These are phyloP conservation scores for Scolanthus callimorphus DNA, from an alignment of 92 coral and sea anemone species.

Conservation along the genomic window DNA sequence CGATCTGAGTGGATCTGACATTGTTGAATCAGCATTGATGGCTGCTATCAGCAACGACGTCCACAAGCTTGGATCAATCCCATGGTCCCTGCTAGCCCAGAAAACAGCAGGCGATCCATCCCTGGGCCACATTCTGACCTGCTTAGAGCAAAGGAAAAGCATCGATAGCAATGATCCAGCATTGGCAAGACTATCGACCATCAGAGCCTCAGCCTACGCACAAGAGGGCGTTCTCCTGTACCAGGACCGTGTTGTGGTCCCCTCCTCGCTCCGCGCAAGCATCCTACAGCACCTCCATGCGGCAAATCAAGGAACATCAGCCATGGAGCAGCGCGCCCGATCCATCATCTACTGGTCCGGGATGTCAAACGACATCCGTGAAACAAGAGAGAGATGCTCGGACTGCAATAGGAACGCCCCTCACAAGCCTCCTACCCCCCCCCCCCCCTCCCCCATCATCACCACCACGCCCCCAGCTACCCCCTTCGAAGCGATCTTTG, in stretches of 20 bases:
- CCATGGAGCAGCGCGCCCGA: constrained; percentile 16
- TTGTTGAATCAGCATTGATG: background rate
- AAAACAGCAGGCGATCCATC: background rate
- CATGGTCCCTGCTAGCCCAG: too few relatives aligned
- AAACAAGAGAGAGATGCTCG: constrained; percentile 23
- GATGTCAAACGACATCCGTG: constrained; percentile 26
- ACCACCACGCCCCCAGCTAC: constrained; percentile 47
- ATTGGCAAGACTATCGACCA: background rate
- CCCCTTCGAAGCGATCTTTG: constrained; percentile 38
- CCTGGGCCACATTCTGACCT: background rate
- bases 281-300: too few relatives aligned
- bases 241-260: too few relatives aligned
- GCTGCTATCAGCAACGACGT: background rate
- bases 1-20: background rate
- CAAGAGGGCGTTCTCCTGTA: too few relatives aligned
- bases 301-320: constrained; percentile 6
- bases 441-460: constrained; percentile 20
- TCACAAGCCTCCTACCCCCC: constrained; percentile 34
- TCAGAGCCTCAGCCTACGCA: too few relatives aligned
- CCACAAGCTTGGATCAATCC: constrained; percentile 1
- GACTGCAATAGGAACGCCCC: constrained; percentile 48
- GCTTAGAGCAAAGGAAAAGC: constrained; percentile 2
- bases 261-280: constrained; percentile 5
- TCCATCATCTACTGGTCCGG: constrained; percentile 34
- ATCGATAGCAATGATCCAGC: background rate